phyloP scores from a whole-genome alignment of 2,888 invertebrate species.

The Phrixothrix hirtus region DNA sequence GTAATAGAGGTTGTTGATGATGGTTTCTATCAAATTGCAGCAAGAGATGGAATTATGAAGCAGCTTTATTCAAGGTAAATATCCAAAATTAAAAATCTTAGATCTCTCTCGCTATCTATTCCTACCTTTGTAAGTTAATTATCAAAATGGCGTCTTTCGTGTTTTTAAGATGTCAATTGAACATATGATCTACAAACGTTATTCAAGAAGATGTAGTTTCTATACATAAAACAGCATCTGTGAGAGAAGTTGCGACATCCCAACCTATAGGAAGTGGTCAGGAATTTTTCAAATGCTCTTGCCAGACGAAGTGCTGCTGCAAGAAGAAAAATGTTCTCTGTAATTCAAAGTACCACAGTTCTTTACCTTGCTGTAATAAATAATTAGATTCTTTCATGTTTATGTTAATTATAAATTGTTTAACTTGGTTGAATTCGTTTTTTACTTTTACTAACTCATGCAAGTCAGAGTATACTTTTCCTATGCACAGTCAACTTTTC shows the following conservation, averaged over 20 bases:
- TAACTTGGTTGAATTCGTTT: too few species aligned
- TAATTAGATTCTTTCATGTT: too few species aligned
- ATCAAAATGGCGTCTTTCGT: background rate
- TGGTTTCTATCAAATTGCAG: background rate
- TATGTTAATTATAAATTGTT: too few species aligned
- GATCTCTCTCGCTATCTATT: background rate
- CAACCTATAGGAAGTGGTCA: background rate
- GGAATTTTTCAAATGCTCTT: constrained; percentile 1
- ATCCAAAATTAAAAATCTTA: background rate
- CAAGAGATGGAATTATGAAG: constrained; percentile 1
- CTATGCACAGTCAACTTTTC: too few species aligned
- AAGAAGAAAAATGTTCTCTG: constrained; percentile 1
- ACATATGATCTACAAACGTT: background rate
- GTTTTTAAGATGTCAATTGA: background rate
- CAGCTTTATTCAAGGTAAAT: background rate
- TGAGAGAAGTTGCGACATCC: background rate
- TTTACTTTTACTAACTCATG: background rate
- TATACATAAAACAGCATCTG: background rate
- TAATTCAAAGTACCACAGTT: too few species aligned
- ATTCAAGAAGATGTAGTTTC: background rate
- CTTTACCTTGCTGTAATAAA: too few species aligned
- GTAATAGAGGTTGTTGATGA: background rate
- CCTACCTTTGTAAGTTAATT: background rate
- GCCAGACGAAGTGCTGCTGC: background rate
- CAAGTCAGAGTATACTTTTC: background rate